Evolutionary conservation across 2,888 invertebrate genomes (phyloP), one percentile per base, ranked within the genome.

Genomic region (Spatulosminthurus flaviceps): DNA sequence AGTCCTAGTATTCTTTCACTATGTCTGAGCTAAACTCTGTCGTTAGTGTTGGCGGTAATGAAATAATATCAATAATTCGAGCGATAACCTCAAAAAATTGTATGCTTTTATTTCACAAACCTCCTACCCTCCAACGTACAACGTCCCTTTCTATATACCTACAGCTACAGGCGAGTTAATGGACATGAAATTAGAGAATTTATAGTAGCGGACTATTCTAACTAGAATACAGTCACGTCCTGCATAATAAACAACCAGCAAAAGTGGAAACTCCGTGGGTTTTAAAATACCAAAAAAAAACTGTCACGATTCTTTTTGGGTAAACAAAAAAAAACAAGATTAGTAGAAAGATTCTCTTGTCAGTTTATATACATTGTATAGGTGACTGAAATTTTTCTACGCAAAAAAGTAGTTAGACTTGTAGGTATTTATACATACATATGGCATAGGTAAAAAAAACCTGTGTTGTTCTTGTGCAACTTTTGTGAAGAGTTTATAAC

Each of bases 1-100:
- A n/a, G n/a, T n/a, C 34, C 9, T 34, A 7, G 34, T 7, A 34
- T 34, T 34, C 4, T 34, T 34, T 34, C 9, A 34, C n/a, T 34
- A 9, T 34, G 9, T 4, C 4, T 34, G 9, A 4, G 34, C 34
- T 34, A 34, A 9, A 34, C 34, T 34, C 51, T 2, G 51, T 51
- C 51, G 51, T 51, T 51, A 51, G 51, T 51, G 51, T 51, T 51
- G 51, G 51, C 51, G 51, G 51, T 51, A 51, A 51, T 51, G 51
- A 51, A 51, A 51, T 51, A 51, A 51, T 51, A 51, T 51, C 51
- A 51, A 51, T 51, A 51, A 51, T 51, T 51, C 51, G 51, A 51
- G 51, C 51, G 51, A 51, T 51, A 51, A 51, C 51, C 51, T 51
- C 51, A 51, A 51, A 51, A 13, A 9, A 7, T 51, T 51, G 4